Percentiles rank a stretch among this genome's conserved stretches.
Evolutionary conservation across 2,888 invertebrate species (phyloP).

Genomic region (Trichogramma dendrolimi): DNA sequence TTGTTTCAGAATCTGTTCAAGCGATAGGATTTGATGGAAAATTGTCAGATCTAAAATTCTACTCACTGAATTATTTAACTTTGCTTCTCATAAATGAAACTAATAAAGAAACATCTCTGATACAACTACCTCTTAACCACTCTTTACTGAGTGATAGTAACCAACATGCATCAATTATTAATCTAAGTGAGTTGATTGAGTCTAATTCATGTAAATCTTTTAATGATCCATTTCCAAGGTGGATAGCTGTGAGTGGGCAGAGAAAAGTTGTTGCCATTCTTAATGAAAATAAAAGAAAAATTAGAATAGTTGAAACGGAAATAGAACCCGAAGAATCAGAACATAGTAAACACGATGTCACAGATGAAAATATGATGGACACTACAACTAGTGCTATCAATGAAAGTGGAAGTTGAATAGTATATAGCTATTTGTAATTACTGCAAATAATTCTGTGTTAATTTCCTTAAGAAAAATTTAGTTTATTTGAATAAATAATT

Average conservation of each 20-base stretch:
- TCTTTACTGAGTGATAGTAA: conserved; percentile 31
- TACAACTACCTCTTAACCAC: conserved; percentile 43
- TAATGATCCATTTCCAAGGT: conserved; percentile 50
- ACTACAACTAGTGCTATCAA: conserved; percentile 30
- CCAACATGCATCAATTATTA: conserved; percentile 28
- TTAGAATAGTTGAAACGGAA: conserved; percentile 88
- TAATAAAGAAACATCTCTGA: conserved; percentile 40
- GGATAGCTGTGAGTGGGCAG: conserved; percentile 80
- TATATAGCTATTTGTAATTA: no score
- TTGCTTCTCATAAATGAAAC: conserved; percentile 54
- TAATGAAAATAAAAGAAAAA: conserved; percentile 73
- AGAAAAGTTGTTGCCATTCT: conserved; percentile 80
- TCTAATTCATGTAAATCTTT: conserved; percentile 42
- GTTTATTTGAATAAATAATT: no score
- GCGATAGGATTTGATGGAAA: conserved; percentile 37
- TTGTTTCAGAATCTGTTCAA: conserved; percentile 31
- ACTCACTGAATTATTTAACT: conserved; percentile 69
- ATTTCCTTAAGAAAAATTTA: no score
- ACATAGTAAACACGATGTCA: conserved; percentile 46
- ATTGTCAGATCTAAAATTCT: conserved; percentile 72
- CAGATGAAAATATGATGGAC: conserved; percentile 39
- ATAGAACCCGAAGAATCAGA: conserved; percentile 85
- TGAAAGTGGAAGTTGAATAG: no score
- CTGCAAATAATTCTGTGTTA: no score
- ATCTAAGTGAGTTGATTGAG: conserved; percentile 40